Conservation (phyloP, 2,113 vertebrate species). For the Colistium nudipinnis region DNA sequence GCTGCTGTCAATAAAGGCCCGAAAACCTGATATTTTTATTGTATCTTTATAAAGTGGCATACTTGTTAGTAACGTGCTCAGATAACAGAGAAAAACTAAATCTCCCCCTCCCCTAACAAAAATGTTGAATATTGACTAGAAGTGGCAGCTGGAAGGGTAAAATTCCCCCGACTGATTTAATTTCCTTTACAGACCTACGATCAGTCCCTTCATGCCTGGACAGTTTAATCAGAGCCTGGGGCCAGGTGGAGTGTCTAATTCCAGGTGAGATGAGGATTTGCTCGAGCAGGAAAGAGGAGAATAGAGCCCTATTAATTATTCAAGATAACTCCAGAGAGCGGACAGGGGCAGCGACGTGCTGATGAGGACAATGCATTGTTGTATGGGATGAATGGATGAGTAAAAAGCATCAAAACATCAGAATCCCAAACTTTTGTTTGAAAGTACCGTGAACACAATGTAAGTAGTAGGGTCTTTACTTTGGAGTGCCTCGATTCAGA, state of each 20-base stretch:
- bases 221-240: slow-evolving; percentile 31
- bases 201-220: slow-evolving; percentile 44
- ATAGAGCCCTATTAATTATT: slow-evolving; percentile 47
- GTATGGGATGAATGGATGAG: neutral
- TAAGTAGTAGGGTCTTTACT: neutral
- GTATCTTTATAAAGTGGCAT: neutral
- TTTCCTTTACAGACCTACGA: slow-evolving; percentile 35
- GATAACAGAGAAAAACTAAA: neutral
- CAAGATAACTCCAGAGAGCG: slow-evolving; percentile 2
- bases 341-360: neutral
- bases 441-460: too few relatives aligned
- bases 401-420: neutral
- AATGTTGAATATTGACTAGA: neutral
- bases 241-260: slow-evolving; percentile 43
- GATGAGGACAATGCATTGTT: neutral
- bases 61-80: neutral
- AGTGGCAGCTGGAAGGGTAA: slow-evolving; percentile 10
- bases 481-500: neutral
- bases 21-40: neutral
- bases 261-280: slow-evolving; percentile 49
- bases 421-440: too few relatives aligned
- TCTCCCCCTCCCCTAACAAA: neutral
- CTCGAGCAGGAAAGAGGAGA: slow-evolving; percentile 29
- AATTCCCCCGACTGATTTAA: slow-evolving; percentile 9
- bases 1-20: neutral